A percentile compares a stretch with the other conserved stretches of the same genome.
These are phyloP conservation scores for Polydrusus pterygomalis DNA, from an alignment of 2,888 invertebrate species.

Conservation along the genomic window DNA sequence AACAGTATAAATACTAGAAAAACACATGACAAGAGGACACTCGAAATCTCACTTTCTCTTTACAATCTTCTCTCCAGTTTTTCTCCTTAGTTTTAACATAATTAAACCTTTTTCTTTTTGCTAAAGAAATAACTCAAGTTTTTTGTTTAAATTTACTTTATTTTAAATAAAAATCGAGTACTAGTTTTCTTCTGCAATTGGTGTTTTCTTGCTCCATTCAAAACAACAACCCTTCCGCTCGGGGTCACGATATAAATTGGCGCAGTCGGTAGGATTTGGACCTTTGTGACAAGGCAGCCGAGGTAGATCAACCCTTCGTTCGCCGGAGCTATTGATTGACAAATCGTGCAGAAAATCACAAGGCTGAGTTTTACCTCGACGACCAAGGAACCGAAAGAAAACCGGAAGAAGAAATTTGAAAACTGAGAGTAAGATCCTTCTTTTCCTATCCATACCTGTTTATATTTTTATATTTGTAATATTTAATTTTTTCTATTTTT, in stretches of 20 bases:
- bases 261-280: neutral
- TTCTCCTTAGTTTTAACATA: too few relatives aligned
- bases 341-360: neutral
- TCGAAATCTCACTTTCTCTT: too few relatives aligned
- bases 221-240: neutral
- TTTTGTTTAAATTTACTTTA: too few relatives aligned
- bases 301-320: conserved; percentile 2
- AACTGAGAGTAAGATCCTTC: neutral
- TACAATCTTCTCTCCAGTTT: too few relatives aligned
- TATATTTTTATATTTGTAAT: neutral
- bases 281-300: neutral
- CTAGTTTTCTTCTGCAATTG: neutral
- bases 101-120: too few relatives aligned
- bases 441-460: neutral
- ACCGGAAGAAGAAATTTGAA: neutral
- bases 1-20: too few relatives aligned
- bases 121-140: too few relatives aligned
- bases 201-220: neutral
- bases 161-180: too few relatives aligned
- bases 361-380: neutral
- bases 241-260: conserved; percentile 5
- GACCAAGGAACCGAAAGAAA: neutral
- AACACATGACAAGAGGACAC: too few relatives aligned
- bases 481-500: neutral
- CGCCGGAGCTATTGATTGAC: neutral